Evolutionary conservation across 2,797 vertebrate genomes (phyloP).

Genomic region (Epinephelus awoara): DNA sequence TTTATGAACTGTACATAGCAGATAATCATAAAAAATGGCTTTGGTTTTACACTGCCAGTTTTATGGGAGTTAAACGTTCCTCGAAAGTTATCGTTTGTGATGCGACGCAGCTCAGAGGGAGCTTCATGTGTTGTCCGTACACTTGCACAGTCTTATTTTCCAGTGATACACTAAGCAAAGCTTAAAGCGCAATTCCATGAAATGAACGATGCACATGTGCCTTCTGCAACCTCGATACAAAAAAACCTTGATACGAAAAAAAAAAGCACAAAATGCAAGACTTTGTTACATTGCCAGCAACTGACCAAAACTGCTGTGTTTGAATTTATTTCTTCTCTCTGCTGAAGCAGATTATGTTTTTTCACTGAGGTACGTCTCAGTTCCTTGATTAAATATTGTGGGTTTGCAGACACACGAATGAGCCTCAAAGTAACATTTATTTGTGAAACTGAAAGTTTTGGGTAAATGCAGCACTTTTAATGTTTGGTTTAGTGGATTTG

Average conservation of each 20-base stretch:
- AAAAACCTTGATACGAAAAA: slow-evolving; percentile 36
- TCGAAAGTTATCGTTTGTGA: slow-evolving; percentile 8
- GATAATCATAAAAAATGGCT: slow-evolving; percentile 55
- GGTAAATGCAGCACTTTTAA: slow-evolving; percentile 27
- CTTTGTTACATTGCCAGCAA: slow-evolving; percentile 64
- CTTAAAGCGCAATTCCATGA: slow-evolving; percentile 60
- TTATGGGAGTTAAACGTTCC: slow-evolving; percentile 21
- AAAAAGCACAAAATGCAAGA: slow-evolving; percentile 70
- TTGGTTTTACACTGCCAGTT: slow-evolving; percentile 77
- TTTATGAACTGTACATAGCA: slow-evolving; percentile 44
- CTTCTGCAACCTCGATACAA: slow-evolving; percentile 67
- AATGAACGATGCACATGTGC: slow-evolving; percentile 70
- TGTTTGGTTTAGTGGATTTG: slow-evolving; percentile 51
- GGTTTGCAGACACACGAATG: slow-evolving; percentile 26
- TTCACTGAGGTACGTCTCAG: slow-evolving; percentile 33
- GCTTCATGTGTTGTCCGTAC: slow-evolving; percentile 26
- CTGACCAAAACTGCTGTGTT: slow-evolving; percentile 80
- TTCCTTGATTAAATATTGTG: slow-evolving; percentile 19
- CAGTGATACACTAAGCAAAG: slow-evolving; percentile 49
- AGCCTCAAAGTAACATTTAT: slow-evolving; percentile 32
- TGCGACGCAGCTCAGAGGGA: slow-evolving; percentile 24
- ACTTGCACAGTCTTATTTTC: slow-evolving; percentile 55
- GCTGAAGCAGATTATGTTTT: slow-evolving; percentile 48
- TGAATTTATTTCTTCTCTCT: slow-evolving; percentile 21
- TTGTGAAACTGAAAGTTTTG: slow-evolving; percentile 18